A percentile compares a stretch with the other conserved stretches of the same genome.
Conservation (phyloP, 2,797 vertebrate species). For the Falco rusticolus region DNA sequence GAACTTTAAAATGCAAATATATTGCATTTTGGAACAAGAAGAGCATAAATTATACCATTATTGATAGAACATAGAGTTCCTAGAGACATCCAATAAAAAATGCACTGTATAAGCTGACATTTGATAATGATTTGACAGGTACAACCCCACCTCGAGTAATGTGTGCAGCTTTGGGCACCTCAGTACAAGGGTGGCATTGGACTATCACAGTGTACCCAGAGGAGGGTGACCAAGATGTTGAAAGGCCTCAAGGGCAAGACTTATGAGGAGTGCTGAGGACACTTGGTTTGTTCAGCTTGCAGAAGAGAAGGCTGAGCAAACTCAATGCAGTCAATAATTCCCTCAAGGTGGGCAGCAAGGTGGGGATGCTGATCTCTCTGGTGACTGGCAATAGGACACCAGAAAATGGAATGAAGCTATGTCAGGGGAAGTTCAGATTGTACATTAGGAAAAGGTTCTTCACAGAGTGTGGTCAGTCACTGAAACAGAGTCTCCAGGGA, state of each 20-base stretch:
- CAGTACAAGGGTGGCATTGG: background rate
- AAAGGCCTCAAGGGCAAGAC: no score
- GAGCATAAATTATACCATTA: background rate
- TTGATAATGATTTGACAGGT: background rate
- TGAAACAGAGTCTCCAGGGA: no score
- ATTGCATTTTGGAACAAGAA: background rate
- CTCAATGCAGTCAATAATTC: background rate
- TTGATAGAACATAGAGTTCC: background rate
- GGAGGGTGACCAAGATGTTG: no score
- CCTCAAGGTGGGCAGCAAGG: background rate
- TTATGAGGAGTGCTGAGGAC: no score
- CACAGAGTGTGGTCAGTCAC: no score
- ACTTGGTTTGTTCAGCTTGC: no score
- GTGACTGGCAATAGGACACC: fast-evolving
- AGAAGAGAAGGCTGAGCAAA: no score
- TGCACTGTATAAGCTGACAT: background rate
- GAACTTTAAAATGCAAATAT: background rate
- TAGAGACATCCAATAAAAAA: background rate
- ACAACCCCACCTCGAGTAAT: fast-evolving
- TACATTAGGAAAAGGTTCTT: no score
- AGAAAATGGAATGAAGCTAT: background rate
- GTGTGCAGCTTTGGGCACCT: background rate
- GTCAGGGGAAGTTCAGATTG: no score
- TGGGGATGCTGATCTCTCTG: background rate
- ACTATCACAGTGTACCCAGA: background rate